These are phyloP conservation scores for Neotoma lepida DNA, from an alignment of 2,113 vertebrate species.

Conservation along the genomic window DNA sequence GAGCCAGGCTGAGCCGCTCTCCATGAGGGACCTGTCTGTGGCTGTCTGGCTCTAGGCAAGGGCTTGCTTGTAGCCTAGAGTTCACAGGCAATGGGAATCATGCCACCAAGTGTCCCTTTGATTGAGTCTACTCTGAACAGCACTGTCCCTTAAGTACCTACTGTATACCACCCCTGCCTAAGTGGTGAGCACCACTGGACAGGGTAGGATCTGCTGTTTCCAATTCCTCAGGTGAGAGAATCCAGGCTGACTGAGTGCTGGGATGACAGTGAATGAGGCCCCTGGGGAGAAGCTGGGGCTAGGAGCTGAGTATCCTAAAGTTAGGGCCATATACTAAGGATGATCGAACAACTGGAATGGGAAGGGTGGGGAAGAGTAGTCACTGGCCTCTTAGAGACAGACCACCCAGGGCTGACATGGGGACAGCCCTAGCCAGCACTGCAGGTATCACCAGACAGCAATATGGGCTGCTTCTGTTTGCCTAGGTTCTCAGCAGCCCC, in stretches of 20 bases:
- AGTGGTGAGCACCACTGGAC: fast-evolving
- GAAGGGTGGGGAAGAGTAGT: not conserved
- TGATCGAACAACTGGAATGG: not conserved
- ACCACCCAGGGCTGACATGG: not conserved
- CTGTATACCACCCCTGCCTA: fast-evolving
- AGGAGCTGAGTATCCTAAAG: not conserved
- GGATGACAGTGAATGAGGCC: not conserved
- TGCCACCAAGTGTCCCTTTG: not conserved
- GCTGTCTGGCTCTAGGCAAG: not conserved
- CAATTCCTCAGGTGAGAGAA: not conserved
- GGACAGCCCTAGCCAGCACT: not conserved
- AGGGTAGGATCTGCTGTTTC: not conserved
- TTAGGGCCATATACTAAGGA: not conserved
- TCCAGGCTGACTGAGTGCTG: not conserved
- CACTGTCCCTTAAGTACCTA: not conserved
- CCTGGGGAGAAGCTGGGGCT: not conserved
- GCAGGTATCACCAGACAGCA: not conserved
- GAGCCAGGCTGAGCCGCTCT: not conserved
- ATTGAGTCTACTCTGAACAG: not conserved
- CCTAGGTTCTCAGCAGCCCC: not conserved
- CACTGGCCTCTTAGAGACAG: not conserved
- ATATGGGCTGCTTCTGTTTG: not conserved
- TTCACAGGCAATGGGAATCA: not conserved
- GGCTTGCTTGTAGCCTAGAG: not conserved
- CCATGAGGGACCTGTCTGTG: not conserved